A percentile compares a stretch with the other conserved stretches of the same genome.
These are phyloP conservation scores for Mimumesa dahlbomi DNA, from an alignment of 2,888 invertebrate species.

Conservation along the genomic window DNA sequence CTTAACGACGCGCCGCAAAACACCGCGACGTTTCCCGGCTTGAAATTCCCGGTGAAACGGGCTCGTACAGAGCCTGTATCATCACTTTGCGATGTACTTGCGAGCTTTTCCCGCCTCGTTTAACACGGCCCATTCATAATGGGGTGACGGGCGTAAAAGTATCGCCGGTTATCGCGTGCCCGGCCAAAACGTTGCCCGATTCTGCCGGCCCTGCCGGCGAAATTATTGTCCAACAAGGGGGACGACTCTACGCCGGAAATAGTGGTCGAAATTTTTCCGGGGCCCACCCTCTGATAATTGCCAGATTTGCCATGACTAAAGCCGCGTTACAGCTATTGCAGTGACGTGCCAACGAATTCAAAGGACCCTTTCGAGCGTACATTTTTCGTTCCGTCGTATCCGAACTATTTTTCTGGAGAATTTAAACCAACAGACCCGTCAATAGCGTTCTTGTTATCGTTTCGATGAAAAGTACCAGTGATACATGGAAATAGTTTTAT, in stretches of 20 bases:
- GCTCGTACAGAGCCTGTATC: slow-evolving; percentile 65
- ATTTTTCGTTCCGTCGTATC: slow-evolving; percentile 9
- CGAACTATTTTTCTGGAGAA: slow-evolving; percentile 17
- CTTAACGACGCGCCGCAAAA: too few species aligned
- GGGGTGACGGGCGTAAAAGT: slow-evolving; percentile 63
- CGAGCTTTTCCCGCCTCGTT: slow-evolving; percentile 73
- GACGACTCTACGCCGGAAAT: too few species aligned
- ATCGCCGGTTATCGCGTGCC: slow-evolving; percentile 61
- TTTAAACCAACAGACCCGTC: slow-evolving; percentile 13
- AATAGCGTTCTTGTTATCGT: slow-evolving; percentile 10
- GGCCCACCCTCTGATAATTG: too few species aligned
- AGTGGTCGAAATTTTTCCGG: too few species aligned
- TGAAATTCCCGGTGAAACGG: too few species aligned
- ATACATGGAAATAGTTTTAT: slow-evolving; percentile 24
- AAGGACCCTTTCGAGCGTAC: too few species aligned
- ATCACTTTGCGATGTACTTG: slow-evolving; percentile 71
- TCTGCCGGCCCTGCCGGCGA: too few species aligned
- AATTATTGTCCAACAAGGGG: too few species aligned
- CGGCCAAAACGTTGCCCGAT: slow-evolving; percentile 59
- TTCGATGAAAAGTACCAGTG: slow-evolving; percentile 7
- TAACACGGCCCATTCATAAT: slow-evolving; percentile 71
- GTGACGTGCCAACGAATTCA: too few species aligned
- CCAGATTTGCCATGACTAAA: too few species aligned
- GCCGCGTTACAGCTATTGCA: too few species aligned
- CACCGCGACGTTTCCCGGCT: too few species aligned